Evolutionary conservation across 1,140 invertebrate genomes (phyloP).

Genomic region (Lepidurus packardi): DNA sequence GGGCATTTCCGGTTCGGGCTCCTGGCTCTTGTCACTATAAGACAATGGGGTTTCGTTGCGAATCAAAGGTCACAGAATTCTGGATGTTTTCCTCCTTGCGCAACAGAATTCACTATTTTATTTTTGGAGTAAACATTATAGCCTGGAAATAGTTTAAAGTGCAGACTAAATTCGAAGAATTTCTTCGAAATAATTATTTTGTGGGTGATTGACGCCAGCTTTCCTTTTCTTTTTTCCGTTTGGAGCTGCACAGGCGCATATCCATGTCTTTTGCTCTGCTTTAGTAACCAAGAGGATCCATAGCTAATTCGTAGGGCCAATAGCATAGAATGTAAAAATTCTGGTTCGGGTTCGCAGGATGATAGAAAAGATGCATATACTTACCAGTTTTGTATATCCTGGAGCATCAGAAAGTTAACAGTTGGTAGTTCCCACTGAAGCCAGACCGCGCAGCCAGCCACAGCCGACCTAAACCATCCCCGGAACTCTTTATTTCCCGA

Average conservation of each 20-base stretch:
- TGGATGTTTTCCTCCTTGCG: not conserved
- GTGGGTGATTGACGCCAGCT: not conserved
- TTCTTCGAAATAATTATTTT: too few relatives aligned
- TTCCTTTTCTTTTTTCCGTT: not conserved
- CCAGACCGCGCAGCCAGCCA: not conserved
- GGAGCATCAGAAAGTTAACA: not conserved
- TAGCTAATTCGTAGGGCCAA: not conserved
- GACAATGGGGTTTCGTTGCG: not conserved
- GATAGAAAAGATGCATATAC: not conserved
- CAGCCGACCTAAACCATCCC: not conserved
- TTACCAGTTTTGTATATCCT: not conserved
- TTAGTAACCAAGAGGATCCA: slow-evolving; percentile 5
- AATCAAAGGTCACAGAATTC: not conserved
- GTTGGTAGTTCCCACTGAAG: slow-evolving; percentile 9
- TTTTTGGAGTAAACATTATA: too few relatives aligned
- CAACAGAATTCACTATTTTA: not conserved
- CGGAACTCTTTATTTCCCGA: too few relatives aligned
- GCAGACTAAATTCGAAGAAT: too few relatives aligned
- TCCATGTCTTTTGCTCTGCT: slow-evolving; percentile 1
- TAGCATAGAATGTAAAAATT: not conserved
- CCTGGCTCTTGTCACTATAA: not conserved
- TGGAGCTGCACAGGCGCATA: not conserved
- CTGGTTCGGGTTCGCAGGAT: not conserved
- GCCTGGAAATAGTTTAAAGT: too few relatives aligned
- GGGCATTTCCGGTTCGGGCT: not conserved